Conservation (phyloP, 2,113 vertebrate species). For the Pelusios castaneus region DNA sequence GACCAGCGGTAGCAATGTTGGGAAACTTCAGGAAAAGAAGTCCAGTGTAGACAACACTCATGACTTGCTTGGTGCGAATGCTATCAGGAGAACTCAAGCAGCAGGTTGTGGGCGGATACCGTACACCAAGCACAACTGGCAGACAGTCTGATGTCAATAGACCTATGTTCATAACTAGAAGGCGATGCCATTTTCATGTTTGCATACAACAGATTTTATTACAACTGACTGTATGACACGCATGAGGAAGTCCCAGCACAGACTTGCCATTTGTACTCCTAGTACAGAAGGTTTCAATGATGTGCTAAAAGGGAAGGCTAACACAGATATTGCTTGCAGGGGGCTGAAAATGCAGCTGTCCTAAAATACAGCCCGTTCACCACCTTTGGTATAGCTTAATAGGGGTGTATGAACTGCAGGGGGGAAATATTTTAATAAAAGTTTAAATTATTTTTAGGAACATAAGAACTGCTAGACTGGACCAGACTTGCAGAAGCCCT, state of each 20-base stretch:
- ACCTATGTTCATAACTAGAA: not conserved
- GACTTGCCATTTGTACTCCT: not conserved
- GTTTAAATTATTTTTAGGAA: not conserved
- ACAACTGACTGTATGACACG: not conserved
- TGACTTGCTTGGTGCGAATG: not conserved
- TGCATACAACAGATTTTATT: constrained; percentile 48
- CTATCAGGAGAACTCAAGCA: not conserved
- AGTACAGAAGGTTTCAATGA: not conserved
- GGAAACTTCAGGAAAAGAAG: not conserved
- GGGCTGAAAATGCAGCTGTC: not conserved
- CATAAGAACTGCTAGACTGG: not conserved
- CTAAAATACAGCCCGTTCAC: rapidly evolving
- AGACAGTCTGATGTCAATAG: not conserved
- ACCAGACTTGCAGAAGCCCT: not conserved
- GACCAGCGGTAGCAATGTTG: not conserved
- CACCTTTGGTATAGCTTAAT: not conserved
- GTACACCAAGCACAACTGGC: rapidly evolving
- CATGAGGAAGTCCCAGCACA: constrained; percentile 42
- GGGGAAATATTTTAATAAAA: not conserved
- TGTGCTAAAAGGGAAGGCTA: not conserved
- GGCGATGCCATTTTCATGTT: not conserved
- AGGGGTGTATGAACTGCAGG: not conserved
- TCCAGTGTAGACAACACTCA: not conserved
- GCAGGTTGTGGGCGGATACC: not conserved
- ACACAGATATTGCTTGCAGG: not conserved